phyloP scores from a whole-genome alignment of 2,888 invertebrate species.

The Philopedon plagiatum region DNA sequence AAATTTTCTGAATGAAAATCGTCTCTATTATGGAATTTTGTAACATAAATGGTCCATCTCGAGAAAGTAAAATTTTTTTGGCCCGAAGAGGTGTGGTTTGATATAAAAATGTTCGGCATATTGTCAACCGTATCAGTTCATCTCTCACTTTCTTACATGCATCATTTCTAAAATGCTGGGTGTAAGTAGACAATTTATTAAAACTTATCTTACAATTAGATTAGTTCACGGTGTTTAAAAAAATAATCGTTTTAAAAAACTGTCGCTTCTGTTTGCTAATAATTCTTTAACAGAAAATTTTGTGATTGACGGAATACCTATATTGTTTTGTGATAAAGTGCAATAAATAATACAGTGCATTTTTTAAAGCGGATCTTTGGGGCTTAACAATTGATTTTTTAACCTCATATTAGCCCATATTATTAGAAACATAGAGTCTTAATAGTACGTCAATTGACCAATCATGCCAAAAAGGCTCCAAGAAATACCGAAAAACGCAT shows the following conservation, averaged over 20 bases:
- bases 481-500: no score
- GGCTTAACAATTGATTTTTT: no score
- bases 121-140: constrained; percentile 43
- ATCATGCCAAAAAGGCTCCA: no score
- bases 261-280: no score
- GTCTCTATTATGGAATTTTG: constrained; percentile 30
- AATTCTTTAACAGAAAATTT: no score
- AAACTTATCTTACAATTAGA: not conserved
- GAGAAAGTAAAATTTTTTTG: constrained; percentile 59
- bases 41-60: constrained; percentile 31
- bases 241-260: not conserved
- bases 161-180: constrained; percentile 55
- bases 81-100: constrained; percentile 58
- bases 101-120: constrained; percentile 58
- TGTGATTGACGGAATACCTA: no score
- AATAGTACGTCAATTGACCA: no score
- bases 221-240: not conserved
- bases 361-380: no score
- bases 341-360: no score
- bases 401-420: no score
- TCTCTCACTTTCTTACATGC: constrained; percentile 53
- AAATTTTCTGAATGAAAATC: constrained; percentile 28
- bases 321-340: not conserved
- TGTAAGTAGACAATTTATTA: constrained; percentile 55
- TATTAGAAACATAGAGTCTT: no score